Percentiles rank a stretch among this genome's conserved stretches.
Conservation (phyloP, 2,888 invertebrate species). For the Bhutanitis thaidina region DNA sequence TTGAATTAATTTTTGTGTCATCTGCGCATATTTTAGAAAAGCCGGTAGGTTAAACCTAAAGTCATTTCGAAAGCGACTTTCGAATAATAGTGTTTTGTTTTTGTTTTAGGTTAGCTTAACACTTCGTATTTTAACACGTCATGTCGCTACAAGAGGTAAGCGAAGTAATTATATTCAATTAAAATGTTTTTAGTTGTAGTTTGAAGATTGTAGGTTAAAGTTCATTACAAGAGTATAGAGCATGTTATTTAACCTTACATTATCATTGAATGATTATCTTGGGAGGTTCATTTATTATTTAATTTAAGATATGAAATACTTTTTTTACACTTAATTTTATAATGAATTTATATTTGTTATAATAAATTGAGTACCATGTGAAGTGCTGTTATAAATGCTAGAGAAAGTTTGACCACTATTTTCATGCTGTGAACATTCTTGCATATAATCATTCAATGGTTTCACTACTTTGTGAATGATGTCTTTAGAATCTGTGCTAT, state of each 20-base stretch:
- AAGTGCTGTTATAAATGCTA: not conserved
- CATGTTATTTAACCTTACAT: not conserved
- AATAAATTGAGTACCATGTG: no score
- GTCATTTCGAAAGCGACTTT: no score
- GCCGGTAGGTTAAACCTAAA: no score
- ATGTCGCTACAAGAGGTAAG: slow-evolving; percentile 19
- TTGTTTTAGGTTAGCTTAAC: not conserved
- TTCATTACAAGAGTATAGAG: not conserved
- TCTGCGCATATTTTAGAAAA: no score
- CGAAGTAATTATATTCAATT: not conserved
- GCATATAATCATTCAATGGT: not conserved
- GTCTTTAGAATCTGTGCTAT: no score
- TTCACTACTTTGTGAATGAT: no score
- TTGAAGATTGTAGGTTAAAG: not conserved
- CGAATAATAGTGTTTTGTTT: slow-evolving; percentile 7
- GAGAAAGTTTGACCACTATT: not conserved
- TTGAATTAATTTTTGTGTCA: no score
- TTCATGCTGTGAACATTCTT: not conserved
- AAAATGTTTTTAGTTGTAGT: not conserved
- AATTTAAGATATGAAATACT: no score
- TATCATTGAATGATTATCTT: not conserved
- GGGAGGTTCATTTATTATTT: no score
- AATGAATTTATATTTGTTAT: not conserved
- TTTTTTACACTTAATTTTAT: no score
- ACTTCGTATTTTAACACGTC: slow-evolving; percentile 14